Conservation (phyloP, 2,113 vertebrate genomes). For the Crotalus viridis region DNA sequence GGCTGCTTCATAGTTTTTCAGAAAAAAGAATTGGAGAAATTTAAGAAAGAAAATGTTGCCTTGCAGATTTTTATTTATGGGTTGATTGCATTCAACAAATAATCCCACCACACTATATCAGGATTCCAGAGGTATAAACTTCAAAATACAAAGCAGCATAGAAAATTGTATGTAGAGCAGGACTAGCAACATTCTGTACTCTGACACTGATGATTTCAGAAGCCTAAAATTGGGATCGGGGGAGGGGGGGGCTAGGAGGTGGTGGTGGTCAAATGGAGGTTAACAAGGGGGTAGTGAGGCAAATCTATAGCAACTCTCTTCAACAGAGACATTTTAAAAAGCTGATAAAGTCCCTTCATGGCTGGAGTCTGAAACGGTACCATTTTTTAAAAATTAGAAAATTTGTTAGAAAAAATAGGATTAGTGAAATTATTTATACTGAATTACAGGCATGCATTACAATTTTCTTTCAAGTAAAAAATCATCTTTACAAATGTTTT, state of each 20-base stretch:
- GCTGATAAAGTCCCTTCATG: slow-evolving; percentile 58
- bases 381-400: slow-evolving; percentile 57
- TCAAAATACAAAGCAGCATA: slow-evolving; percentile 41
- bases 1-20: not conserved
- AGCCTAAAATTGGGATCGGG: not conserved
- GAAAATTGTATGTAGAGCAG: slow-evolving; percentile 9
- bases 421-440: slow-evolving; percentile 55
- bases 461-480: slow-evolving; percentile 59
- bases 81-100: slow-evolving; percentile 46
- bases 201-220: slow-evolving; percentile 40
- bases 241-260: slow-evolving; percentile 7
- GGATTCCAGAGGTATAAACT: slow-evolving; percentile 36
- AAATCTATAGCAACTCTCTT: slow-evolving; percentile 45
- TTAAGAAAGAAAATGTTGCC: slow-evolving; percentile 13
- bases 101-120: slow-evolving; percentile 18
- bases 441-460: slow-evolving; percentile 38
- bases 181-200: slow-evolving; percentile 33
- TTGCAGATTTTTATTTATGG: slow-evolving; percentile 58
- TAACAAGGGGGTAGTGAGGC: not conserved
- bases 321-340: slow-evolving; percentile 50
- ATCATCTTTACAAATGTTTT: slow-evolving; percentile 57
- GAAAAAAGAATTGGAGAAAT: not conserved
- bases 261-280: slow-evolving; percentile 7
- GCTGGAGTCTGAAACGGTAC: slow-evolving; percentile 57
- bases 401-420: slow-evolving; percentile 64